These are phyloP conservation scores for Eretmocerus hayati DNA, from an alignment of 2,888 invertebrate species.

Conservation along the genomic window DNA sequence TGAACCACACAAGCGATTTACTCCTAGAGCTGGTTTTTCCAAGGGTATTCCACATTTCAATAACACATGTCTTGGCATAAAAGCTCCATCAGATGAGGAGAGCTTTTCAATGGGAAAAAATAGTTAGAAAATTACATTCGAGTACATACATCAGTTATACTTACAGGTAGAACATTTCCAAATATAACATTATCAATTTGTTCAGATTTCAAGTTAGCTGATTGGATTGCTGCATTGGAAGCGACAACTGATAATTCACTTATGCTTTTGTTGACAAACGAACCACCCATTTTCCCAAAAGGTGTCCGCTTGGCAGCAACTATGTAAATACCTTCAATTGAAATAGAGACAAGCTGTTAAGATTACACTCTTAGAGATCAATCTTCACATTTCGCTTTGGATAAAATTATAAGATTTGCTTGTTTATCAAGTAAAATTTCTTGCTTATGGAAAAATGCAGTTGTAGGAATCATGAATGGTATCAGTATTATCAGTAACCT, in stretches of 20 bases:
- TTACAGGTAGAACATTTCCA: slow-evolving; percentile 81
- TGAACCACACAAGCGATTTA: slow-evolving; percentile 94
- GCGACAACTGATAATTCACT: slow-evolving; percentile 78
- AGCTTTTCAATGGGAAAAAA: not conserved
- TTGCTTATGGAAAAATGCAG: no score
- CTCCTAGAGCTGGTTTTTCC: slow-evolving; percentile 74
- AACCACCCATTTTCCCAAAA: slow-evolving; percentile 91
- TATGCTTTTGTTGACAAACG: slow-evolving; percentile 64
- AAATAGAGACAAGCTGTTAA: no score
- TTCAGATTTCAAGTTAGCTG: slow-evolving; percentile 76
- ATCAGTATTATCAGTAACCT: no score
- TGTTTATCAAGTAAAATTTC: no score
- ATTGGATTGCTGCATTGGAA: slow-evolving; percentile 68
- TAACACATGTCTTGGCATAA: slow-evolving; percentile 81
- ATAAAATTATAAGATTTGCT: no score
- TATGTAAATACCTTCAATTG: slow-evolving; percentile 68
- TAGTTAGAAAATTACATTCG: not conserved
- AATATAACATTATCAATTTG: slow-evolving; percentile 82
- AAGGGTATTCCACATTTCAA: slow-evolving; percentile 79
- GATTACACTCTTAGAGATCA: no score
- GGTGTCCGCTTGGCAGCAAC: slow-evolving; percentile 95
- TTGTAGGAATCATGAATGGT: no score
- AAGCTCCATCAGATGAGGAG: slow-evolving; percentile 69
- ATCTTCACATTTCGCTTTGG: no score
- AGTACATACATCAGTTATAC: slow-evolving; percentile 28